phyloP scores from a whole-genome alignment of 2,797 vertebrate genomes.

The Rallus crepitans region DNA sequence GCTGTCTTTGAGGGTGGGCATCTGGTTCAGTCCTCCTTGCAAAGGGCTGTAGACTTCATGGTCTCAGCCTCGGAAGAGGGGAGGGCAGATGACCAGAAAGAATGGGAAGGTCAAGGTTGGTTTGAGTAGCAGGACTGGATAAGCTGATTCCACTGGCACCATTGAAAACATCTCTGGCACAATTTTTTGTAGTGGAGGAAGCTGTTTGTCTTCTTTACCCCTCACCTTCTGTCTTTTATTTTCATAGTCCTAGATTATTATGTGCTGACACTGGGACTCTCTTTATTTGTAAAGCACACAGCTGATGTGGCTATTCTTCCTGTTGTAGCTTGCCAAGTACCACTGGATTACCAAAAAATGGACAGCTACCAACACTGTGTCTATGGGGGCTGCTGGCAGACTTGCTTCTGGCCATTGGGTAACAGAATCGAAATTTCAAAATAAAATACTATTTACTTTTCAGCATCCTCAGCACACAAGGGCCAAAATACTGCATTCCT shows the following conservation, averaged over 20 bases:
- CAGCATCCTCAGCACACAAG: neutral
- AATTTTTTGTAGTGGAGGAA: neutral
- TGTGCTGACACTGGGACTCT: neutral
- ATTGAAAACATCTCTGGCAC: neutral
- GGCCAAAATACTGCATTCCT: neutral
- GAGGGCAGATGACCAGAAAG: neutral
- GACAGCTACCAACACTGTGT: neutral
- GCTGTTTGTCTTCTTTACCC: neutral
- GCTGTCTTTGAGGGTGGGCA: neutral
- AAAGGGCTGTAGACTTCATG: neutral
- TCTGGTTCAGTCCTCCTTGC: neutral
- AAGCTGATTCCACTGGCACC: neutral
- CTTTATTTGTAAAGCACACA: neutral
- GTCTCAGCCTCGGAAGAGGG: neutral
- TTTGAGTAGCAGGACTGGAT: neutral
- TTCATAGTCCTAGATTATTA: neutral
- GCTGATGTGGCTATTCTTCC: neutral
- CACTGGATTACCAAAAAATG: neutral
- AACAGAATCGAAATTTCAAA: neutral
- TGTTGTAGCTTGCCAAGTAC: neutral
- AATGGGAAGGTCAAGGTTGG: neutral
- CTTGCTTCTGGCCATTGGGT: neutral
- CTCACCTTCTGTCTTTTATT: neutral
- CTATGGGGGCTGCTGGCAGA: neutral
- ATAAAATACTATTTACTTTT: conserved; percentile 4